Evolutionary conservation across 2,113 vertebrate species (phyloP).

Genomic region (Ptychochromis oligacanthus): DNA sequence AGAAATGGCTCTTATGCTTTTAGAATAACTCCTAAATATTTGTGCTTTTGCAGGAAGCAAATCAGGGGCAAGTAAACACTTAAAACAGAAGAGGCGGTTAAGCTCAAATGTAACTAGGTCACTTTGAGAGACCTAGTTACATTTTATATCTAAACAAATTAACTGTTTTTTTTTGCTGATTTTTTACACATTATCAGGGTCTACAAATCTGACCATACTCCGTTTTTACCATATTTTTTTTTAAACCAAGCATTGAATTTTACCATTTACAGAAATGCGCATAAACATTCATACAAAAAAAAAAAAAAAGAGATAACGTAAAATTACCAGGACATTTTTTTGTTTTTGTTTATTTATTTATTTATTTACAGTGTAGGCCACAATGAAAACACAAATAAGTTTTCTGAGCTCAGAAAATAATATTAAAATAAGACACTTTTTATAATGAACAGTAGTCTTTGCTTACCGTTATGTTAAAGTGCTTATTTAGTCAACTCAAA

Average conservation of each 20-base stretch:
- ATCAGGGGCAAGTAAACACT: neutral
- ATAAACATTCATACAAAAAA: no score
- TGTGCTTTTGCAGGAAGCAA: neutral
- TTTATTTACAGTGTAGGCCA: no score
- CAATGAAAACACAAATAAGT: neutral
- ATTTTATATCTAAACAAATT: neutral
- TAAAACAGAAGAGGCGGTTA: neutral
- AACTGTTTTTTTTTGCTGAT: neutral
- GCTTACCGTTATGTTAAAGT: neutral
- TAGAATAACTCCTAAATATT: neutral
- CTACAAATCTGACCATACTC: neutral
- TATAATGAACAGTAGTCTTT: neutral
- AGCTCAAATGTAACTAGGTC: no score
- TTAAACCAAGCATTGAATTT: no score
- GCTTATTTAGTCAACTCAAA: neutral
- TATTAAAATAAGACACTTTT: neutral
- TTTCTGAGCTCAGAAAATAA: neutral
- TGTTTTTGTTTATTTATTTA: no score
- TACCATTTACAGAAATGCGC: no score
- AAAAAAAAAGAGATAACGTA: no score
- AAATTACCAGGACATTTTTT: no score
- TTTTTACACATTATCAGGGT: neutral
- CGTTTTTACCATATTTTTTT: no score
- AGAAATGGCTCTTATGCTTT: neutral
- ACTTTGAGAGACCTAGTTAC: neutral